Base-by-base conservation (phyloP, 2,797 vertebrate species). In the Champsocephalus gunnari region DNA sequence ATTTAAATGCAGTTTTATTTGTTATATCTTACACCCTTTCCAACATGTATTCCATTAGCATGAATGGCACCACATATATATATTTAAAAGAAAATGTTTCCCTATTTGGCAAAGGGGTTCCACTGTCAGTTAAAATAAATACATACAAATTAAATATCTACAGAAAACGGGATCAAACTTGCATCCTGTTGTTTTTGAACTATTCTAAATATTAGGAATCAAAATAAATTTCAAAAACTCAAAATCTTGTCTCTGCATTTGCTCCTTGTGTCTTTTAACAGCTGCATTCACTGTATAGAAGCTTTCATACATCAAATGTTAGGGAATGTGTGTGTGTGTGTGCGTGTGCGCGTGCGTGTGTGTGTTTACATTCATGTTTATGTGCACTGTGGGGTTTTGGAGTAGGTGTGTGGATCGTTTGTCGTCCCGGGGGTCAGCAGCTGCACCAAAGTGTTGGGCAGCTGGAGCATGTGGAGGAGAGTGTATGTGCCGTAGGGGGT, bases 361-460 rank as follows among this genome's bases (percentile, higher is more conserved):
- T 38, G 34, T 9, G 7, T 38, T 38, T 7, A 19, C 3, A 34
- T 56, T 54, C 41, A 21, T 58, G 68, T 82, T 55, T 21, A 49
- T 55, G 32, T 47, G 63, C 60, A 66, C 62, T 0, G 28, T 45
- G 45, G 71, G 82, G 77, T 75, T 81, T 66, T 64, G 12, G 47
- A 67, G 65, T 76, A 80, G 59, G 81, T 85, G 89, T 84, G 61
- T 80, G 62, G 70, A 67, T 88, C 51, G 80, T 49, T 21, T 66
- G 44, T 68, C 64, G 43, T 78, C 78, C 49, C 70, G 70, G 66
- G 79, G 85, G 76, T 75, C 78, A 74, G 73, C 92, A 91, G 87
- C 88, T 93, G 89, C 75, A 90, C 77, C 86, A 81, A 71, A 80
- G 80, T 72, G 66, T 77, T 83, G 12, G 48, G 84, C 81, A 90